Evolutionary conservation across 2,113 vertebrate genomes (phyloP).

Genomic region (Bubalus kerabau): DNA sequence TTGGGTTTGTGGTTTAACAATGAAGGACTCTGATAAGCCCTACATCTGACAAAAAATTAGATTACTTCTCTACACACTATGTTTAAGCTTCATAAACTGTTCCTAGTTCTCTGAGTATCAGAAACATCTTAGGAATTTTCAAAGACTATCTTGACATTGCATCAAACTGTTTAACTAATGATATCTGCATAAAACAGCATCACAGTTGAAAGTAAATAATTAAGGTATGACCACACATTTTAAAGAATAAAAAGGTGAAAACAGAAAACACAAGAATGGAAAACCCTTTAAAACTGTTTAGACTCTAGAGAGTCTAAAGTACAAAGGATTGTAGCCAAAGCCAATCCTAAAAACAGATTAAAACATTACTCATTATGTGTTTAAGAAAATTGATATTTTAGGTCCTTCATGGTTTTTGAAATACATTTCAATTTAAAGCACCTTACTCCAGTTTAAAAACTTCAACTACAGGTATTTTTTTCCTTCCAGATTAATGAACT

Average conservation of each 20-base stretch:
- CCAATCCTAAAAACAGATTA: conserved; percentile 1
- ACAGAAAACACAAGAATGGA: not conserved
- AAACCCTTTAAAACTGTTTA: conserved; percentile 17
- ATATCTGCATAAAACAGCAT: conserved; percentile 5
- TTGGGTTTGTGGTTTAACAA: conserved; percentile 2
- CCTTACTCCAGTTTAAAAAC: not conserved
- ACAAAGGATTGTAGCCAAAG: conserved; percentile 4
- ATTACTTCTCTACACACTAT: conserved; percentile 4
- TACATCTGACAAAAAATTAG: not conserved
- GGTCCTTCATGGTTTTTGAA: conserved; percentile 13
- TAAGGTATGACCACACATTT: not conserved
- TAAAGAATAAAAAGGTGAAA: conserved; percentile 33
- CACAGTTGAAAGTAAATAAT: not conserved
- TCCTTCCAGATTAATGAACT: not conserved
- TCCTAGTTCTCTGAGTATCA: conserved; percentile 22
- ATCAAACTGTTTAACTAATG: conserved; percentile 22
- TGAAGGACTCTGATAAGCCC: not conserved
- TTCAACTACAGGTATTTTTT: not conserved
- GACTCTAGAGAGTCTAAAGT: not conserved
- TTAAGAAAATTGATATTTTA: not conserved
- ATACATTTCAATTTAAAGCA: not conserved
- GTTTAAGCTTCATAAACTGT: not conserved
- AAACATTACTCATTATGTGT: not conserved
- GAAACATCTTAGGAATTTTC: conserved; percentile 33
- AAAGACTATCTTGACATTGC: not conserved